Percentiles rank a stretch among this genome's conserved stretches.
Conservation (phyloP, 2,888 invertebrate genomes). For the Acrobeloides nanus region DNA sequence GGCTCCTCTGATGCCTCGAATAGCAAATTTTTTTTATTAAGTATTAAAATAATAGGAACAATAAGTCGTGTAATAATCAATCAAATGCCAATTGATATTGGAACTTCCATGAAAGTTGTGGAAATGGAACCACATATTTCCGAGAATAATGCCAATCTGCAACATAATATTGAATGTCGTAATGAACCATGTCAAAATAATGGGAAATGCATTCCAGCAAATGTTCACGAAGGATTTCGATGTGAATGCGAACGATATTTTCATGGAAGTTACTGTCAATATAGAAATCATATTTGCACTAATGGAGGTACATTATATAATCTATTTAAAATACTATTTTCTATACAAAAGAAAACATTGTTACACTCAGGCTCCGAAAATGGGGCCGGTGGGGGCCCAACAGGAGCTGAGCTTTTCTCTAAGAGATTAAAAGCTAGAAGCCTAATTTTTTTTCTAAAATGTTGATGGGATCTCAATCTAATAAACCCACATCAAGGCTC, state of each 20-base stretch:
- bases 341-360: no score
- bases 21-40: neutral
- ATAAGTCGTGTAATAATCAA: slow-evolving; percentile 32
- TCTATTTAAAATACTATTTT: neutral
- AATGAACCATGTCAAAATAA: slow-evolving; percentile 29
- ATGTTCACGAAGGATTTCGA: slow-evolving; percentile 32
- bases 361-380: no score
- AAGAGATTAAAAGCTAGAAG: no score
- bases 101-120: slow-evolving; percentile 15
- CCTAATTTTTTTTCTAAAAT: no score
- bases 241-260: slow-evolving; percentile 33
- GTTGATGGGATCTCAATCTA: no score
- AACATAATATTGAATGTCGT: no score
- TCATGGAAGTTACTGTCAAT: slow-evolving; percentile 38
- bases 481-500: no score
- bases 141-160: no score
- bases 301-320: slow-evolving; percentile 17
- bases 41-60: slow-evolving; percentile 16
- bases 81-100: slow-evolving; percentile 29
- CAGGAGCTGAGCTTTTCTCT: no score
- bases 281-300: slow-evolving; percentile 13
- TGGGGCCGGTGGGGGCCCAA: no score
- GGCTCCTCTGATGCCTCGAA: no score
- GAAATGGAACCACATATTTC: slow-evolving; percentile 14
- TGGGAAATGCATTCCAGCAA: slow-evolving; percentile 29